phyloP scores from a whole-genome alignment of 1,140 invertebrate genomes.

The Psix sp. region DNA sequence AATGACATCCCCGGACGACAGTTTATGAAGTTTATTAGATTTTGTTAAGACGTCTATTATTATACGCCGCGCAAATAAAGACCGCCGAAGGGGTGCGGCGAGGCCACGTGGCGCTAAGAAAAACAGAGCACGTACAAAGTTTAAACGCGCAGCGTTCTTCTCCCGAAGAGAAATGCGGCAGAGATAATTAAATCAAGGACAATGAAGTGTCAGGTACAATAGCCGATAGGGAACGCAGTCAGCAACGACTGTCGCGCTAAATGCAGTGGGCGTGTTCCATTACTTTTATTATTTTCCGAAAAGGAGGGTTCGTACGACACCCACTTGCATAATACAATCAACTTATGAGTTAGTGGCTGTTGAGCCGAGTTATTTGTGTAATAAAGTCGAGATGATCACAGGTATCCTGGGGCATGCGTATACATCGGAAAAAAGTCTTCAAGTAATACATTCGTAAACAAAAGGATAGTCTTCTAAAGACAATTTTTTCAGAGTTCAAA shows the following conservation, averaged over 20 bases:
- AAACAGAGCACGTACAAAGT: slow-evolving; percentile 55
- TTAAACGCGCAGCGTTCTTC: slow-evolving; percentile 35
- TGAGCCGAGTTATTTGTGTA: slow-evolving; percentile 52
- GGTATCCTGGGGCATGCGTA: slow-evolving; percentile 20
- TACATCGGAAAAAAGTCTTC: not conserved
- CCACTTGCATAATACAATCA: slow-evolving; percentile 50
- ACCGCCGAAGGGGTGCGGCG: not conserved
- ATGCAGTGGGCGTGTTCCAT: slow-evolving; percentile 68
- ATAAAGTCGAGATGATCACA: slow-evolving; percentile 45
- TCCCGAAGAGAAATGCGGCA: slow-evolving; percentile 61
- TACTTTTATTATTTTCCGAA: slow-evolving; percentile 66
- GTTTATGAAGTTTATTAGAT: slow-evolving; percentile 76
- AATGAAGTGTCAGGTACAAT: slow-evolving; percentile 70
- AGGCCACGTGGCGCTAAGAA: slow-evolving; percentile 43
- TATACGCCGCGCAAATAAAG: slow-evolving; percentile 70
- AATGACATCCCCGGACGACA: slow-evolving; percentile 64
- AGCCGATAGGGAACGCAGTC: slow-evolving; percentile 47
- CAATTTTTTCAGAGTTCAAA: too few species aligned
- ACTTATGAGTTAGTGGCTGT: slow-evolving; percentile 55
- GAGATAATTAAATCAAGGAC: slow-evolving; percentile 72
- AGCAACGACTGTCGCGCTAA: slow-evolving; percentile 57
- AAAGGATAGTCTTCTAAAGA: too few species aligned
- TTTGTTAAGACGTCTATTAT: slow-evolving; percentile 75
- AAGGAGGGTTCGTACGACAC: slow-evolving; percentile 58
- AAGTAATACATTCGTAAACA: not conserved